Percentiles rank a stretch among this genome's conserved stretches.
Evolutionary conservation across 2,888 invertebrate species (phyloP).

Genomic region (Escarpia spicata): DNA sequence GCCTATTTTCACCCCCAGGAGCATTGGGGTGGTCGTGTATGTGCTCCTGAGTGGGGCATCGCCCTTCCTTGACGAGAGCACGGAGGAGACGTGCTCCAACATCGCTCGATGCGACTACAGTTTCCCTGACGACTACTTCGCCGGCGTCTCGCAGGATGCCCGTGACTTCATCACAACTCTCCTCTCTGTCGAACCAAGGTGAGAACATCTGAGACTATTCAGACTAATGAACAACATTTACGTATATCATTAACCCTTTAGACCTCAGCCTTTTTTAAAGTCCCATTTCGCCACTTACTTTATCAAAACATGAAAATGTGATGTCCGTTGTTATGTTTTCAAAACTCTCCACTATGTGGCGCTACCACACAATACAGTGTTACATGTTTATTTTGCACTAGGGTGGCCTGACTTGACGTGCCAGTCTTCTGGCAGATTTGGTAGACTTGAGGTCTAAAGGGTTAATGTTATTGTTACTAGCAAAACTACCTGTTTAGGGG

Average conservation of each 20-base stretch:
- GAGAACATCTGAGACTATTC: background rate
- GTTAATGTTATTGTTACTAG: too few species aligned
- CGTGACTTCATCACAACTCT: conserved; percentile 76
- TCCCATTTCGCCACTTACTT: too few species aligned
- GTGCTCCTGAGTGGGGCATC: conserved; percentile 81
- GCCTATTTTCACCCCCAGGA: conserved; percentile 65
- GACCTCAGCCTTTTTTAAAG: too few species aligned
- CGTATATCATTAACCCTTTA: background rate
- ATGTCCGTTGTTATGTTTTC: too few species aligned
- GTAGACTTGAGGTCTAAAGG: too few species aligned
- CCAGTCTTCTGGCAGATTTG: too few species aligned
- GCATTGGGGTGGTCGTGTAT: conserved; percentile 81
- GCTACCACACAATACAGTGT: too few species aligned
- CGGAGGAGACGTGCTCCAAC: conserved; percentile 85
- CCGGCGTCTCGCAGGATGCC: conserved; percentile 75
- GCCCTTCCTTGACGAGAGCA: conserved; percentile 83
- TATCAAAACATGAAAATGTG: too few species aligned
- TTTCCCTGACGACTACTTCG: conserved; percentile 83
- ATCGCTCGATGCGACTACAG: conserved; percentile 84
- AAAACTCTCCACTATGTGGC: too few species aligned
- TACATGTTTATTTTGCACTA: too few species aligned
- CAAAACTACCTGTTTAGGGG: too few species aligned
- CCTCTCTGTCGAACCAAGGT: conserved; percentile 70
- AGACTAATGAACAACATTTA: background rate
- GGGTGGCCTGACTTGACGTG: too few species aligned